A percentile compares a stretch with the other conserved stretches of the same genome.
phyloP scores from a whole-genome alignment of 2,113 vertebrate species.

The Nibea albiflora region DNA sequence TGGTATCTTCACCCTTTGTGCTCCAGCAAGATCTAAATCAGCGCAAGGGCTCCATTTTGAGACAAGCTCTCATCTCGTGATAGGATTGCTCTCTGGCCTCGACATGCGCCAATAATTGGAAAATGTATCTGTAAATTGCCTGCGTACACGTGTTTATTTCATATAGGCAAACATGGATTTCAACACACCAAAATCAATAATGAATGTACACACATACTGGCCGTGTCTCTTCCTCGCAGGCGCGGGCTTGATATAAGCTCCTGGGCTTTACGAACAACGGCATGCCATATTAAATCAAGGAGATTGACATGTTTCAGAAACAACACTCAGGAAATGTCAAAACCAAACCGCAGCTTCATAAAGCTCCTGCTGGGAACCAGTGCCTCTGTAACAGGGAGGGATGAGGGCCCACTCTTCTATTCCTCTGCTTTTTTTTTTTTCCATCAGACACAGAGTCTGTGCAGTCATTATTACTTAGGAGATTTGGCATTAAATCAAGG shows the following conservation, averaged over 20 bases:
- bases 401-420: conserved; percentile 50
- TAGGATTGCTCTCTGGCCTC: conserved; percentile 30
- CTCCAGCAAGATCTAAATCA: conserved; percentile 34
- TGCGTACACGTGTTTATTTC: conserved; percentile 54
- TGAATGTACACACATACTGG: conserved; percentile 44
- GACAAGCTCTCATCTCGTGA: conserved; percentile 28
- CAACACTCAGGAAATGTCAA: conserved; percentile 76
- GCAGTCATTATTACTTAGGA: conserved; percentile 75
- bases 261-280: conserved; percentile 54
- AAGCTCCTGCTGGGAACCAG: conserved; percentile 59
- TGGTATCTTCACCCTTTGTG: conserved; percentile 43
- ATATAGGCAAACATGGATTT: conserved; percentile 52
- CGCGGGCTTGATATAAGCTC: conserved; percentile 53
- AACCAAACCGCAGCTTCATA: conserved; percentile 59
- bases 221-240: conserved; percentile 3
- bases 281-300: conserved; percentile 74
- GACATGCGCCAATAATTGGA: conserved; percentile 19
- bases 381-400: conserved; percentile 42
- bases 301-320: conserved; percentile 79
- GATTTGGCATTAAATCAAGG: conserved; percentile 79
- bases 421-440: conserved; percentile 42
- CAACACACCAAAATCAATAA: conserved; percentile 66
- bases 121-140: conserved; percentile 46
- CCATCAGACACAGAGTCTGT: conserved; percentile 54
- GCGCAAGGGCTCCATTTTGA: conserved; percentile 38